These are phyloP conservation scores for Apostichopus parvimensis DNA, from an alignment of 35 echinoderm and acorn worm genomes.

Conservation along the genomic window DNA sequence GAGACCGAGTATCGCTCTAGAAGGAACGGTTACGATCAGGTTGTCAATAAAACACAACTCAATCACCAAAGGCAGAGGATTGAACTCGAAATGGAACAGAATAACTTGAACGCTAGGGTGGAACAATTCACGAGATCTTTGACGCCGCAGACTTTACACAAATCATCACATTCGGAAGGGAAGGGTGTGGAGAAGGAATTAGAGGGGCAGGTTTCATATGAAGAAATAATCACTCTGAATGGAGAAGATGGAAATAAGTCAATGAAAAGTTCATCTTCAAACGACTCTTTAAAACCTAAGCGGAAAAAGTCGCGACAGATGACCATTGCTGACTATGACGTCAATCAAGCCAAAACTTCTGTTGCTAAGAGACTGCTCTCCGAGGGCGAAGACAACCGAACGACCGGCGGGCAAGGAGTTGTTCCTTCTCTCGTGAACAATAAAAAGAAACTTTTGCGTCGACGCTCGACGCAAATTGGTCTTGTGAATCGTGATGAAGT, in stretches of 20 bases:
- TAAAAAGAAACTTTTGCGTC: conserved; percentile 22
- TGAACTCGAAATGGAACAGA: conserved; percentile 26
- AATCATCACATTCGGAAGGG: not conserved
- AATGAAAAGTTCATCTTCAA: not conserved
- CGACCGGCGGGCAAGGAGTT: no score
- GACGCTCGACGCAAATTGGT: conserved; percentile 54
- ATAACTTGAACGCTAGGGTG: conserved; percentile 37
- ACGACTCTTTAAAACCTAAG: not conserved
- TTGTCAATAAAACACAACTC: conserved; percentile 12
- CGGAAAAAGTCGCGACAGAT: conserved; percentile 35
- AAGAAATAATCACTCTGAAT: not conserved
- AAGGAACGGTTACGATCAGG: not conserved
- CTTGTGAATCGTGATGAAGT: conserved; percentile 49
- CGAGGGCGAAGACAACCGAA: not conserved
- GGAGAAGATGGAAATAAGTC: not conserved
- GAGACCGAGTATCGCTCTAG: conserved; percentile 24
- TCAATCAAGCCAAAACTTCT: conserved; percentile 48
- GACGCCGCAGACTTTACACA: not conserved
- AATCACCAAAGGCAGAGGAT: conserved; percentile 35
- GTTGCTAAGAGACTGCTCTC: conserved; percentile 53
- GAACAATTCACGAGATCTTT: conserved; percentile 60
- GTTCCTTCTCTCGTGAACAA: not conserved
- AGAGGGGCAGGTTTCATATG: not conserved
- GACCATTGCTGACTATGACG: conserved; percentile 56
- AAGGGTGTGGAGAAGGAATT: not conserved